Conservation (phyloP, 2,797 vertebrate species). For the Chrysolophus pictus region DNA sequence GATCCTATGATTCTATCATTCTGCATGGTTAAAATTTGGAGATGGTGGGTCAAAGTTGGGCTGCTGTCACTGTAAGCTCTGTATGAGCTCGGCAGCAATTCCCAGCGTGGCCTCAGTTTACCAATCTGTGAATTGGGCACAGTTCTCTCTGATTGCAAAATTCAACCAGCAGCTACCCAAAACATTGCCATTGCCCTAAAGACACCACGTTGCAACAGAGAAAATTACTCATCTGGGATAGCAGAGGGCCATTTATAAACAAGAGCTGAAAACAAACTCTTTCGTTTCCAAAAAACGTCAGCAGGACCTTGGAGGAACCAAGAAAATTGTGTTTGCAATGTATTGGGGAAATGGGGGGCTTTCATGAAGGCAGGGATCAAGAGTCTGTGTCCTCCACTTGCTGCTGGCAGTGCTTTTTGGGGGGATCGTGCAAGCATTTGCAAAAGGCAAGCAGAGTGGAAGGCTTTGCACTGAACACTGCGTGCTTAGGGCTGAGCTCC, state of each 20-base stretch:
- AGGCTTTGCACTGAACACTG: neutral
- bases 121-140: neutral
- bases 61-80: fast-evolving
- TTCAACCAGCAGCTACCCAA: neutral
- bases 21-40: fast-evolving
- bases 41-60: neutral
- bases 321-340: neutral
- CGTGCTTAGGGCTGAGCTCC: too few species aligned
- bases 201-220: neutral
- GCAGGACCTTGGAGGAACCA: neutral
- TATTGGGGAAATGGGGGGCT: neutral
- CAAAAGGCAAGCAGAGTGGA: neutral
- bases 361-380: neutral
- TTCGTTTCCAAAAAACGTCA: neutral
- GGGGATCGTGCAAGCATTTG: neutral
- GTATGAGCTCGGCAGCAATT: neutral
- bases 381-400: neutral
- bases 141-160: neutral
- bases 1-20: too few species aligned
- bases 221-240: neutral
- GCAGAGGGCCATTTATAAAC: fast-evolving
- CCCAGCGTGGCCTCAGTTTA: neutral
- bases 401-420: neutral
- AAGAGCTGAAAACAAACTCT: neutral
- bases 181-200: fast-evolving